Evolutionary conservation across 1,140 invertebrate species (phyloP), one percentile per base, ranked within the genome.

Genomic region (Drosophila albomicans): DNA sequence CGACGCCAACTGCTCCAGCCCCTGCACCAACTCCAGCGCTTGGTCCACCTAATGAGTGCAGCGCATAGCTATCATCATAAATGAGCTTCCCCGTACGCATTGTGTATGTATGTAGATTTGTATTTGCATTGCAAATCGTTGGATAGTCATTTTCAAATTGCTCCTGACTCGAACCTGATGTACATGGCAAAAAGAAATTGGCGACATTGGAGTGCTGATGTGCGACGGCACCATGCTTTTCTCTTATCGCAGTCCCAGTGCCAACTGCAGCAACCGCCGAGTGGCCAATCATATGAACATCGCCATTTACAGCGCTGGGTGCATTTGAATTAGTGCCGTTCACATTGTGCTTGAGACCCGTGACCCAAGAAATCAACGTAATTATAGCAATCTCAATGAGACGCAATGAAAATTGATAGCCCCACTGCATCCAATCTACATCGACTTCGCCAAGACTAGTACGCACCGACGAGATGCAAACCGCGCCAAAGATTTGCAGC

Each of bases 341-440:
- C 2, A 93, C 92, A 43, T 93, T 93, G 3, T 93, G 93, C 80
- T 95, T 95, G 30, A 96, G 88, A 78, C 97, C 96, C 54, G 96
- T 96, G 2, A 97, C 96, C 94, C 97, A 98, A 0, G 96, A 96
- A 70, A 98, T 94, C 10, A 97, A 93, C 6, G 95, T 95, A 73
- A 97, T 96, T 78, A 98, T 96, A 1, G 95, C 95, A 20, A 98
- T 95, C 91, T 98, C 97, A 35, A 98, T 95, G 0, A 98, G 93
- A 15, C 97, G 94, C 30, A 98, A 94, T 1, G 96, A 96, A 76
- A 97, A 96, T 79, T 98, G 96, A 93, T 97, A 98, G 8, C 96
- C 96, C 96, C 97, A 98, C 94, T 97, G 96, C 5, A 98, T 93
- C 97, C 97, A 98, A 79, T 94, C 94, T 38, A 94, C 78, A 79